Evolutionary conservation across 2,797 vertebrate genomes (phyloP).

Genomic region (Siniperca undulata): DNA sequence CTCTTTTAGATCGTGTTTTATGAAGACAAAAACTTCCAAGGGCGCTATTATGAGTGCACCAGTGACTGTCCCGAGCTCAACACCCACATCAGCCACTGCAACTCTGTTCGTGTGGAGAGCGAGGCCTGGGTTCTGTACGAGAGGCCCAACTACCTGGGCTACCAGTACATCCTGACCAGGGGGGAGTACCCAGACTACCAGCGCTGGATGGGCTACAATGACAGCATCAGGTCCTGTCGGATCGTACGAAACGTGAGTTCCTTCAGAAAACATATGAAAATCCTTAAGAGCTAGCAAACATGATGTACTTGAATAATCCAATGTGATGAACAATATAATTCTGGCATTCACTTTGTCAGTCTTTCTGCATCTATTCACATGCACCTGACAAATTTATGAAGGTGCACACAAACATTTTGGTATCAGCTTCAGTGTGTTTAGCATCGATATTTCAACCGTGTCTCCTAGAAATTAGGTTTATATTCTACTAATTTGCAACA

Average conservation of each 20-base stretch:
- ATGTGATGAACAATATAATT: neutral
- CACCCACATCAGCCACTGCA: constrained; percentile 70
- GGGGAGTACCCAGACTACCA: constrained; percentile 78
- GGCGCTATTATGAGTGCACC: constrained; percentile 73
- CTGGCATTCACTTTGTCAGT: neutral
- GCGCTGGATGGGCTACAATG: constrained; percentile 77
- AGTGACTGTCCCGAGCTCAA: constrained; percentile 76
- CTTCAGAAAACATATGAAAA: neutral
- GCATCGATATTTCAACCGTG: neutral
- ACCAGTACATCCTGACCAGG: constrained; percentile 74
- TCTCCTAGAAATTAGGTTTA: neutral
- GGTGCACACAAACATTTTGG: neutral
- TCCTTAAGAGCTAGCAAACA: no score
- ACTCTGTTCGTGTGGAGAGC: constrained; percentile 75
- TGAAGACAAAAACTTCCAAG: constrained; percentile 78
- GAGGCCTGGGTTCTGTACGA: constrained; percentile 78
- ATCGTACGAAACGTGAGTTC: constrained; percentile 69
- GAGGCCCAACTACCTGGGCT: constrained; percentile 76
- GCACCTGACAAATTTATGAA: neutral
- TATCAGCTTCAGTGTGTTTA: neutral
- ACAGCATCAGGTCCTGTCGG: constrained; percentile 76
- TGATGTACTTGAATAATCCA: neutral
- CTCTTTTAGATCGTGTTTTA: constrained; percentile 75
- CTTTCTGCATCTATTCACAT: neutral
- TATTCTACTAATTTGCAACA: neutral